Conservation (phyloP, 2,888 invertebrate genomes). For the Conchocele bisecta region DNA sequence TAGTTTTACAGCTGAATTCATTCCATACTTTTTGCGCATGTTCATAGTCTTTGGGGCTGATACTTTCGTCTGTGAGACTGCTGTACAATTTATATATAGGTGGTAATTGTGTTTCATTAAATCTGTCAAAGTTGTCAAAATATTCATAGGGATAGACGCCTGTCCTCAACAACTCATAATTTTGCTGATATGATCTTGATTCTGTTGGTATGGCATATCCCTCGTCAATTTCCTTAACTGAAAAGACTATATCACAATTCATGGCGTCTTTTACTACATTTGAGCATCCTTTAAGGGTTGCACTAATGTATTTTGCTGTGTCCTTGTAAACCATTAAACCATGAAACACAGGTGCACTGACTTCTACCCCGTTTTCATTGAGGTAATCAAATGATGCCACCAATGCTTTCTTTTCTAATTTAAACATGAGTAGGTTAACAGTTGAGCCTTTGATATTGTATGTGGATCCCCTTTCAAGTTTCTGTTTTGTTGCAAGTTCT, state of each 20-base stretch:
- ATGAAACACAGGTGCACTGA: constrained; percentile 4
- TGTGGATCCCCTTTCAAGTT: background rate
- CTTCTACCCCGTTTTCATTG: background rate
- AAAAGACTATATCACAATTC: constrained; percentile 6
- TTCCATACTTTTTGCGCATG: too few species aligned
- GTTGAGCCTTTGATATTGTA: constrained; percentile 5
- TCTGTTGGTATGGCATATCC: background rate
- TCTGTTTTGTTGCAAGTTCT: background rate
- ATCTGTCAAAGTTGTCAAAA: too few species aligned
- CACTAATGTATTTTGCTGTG: background rate
- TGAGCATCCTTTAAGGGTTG: constrained; percentile 1
- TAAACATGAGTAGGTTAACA: constrained; percentile 11
- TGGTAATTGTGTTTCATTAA: too few species aligned
- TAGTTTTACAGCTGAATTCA: too few species aligned
- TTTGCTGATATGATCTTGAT: background rate
- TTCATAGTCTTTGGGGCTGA: too few species aligned
- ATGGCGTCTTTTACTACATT: background rate
- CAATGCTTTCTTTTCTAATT: constrained; percentile 1
- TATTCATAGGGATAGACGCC: too few species aligned
- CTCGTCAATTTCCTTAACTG: constrained; percentile 3
- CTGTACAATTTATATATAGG: too few species aligned
- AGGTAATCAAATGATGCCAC: constrained; percentile 1
- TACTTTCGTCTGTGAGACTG: too few species aligned
- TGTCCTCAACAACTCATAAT: background rate
- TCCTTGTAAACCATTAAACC: background rate